Percentiles rank a stretch among this genome's conserved stretches.
phyloP scores from a whole-genome alignment of 2,113 vertebrate genomes.

The Spilogale gracilis region DNA sequence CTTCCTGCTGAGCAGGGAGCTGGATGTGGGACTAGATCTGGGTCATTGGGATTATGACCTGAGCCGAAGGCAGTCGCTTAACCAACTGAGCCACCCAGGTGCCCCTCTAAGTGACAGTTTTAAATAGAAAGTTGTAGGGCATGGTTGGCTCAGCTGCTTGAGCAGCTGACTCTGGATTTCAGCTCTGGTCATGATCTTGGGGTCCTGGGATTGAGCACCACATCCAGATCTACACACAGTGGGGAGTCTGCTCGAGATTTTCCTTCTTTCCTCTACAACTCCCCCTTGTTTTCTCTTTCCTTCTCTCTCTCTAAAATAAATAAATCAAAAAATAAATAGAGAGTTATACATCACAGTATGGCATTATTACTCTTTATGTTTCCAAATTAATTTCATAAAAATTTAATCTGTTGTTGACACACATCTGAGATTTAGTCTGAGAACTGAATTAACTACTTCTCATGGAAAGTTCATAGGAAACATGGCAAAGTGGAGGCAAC shows the following conservation, averaged over 20 bases:
- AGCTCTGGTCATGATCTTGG: neutral
- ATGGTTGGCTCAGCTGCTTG: neutral
- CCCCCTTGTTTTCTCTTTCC: neutral
- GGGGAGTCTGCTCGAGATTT: neutral
- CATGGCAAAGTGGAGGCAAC: neutral
- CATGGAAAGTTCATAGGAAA: neutral
- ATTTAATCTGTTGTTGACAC: neutral
- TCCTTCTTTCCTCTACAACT: neutral
- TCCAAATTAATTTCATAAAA: neutral
- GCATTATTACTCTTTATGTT: neutral
- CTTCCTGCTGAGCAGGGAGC: too few relatives aligned
- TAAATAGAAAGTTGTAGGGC: neutral
- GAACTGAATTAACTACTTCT: too few relatives aligned
- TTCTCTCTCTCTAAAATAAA: neutral
- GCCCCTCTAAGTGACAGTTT: neutral
- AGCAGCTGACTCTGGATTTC: neutral
- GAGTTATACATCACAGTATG: rapidly evolving
- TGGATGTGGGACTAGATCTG: too few relatives aligned
- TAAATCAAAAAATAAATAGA: neutral
- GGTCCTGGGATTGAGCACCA: neutral
- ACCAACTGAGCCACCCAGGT: too few relatives aligned
- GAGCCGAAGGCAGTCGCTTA: too few relatives aligned
- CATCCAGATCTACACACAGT: neutral
- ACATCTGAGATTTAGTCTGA: neutral
- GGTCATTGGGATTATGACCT: too few relatives aligned